These are phyloP conservation scores for Oligia fasciuncula DNA, from an alignment of 2,888 invertebrate genomes.

Conservation along the genomic window DNA sequence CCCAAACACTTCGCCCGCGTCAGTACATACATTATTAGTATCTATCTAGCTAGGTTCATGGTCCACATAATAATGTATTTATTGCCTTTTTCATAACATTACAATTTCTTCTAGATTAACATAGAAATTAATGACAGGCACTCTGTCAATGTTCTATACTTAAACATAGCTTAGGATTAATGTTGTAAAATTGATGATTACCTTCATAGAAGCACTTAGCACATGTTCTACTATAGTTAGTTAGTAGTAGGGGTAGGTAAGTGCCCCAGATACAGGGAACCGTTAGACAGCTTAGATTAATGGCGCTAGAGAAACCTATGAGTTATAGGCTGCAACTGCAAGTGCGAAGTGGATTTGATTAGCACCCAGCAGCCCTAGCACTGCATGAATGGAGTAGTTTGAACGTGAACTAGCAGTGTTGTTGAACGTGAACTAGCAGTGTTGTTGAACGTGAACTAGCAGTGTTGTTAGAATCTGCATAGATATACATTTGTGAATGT, in stretches of 20 bases:
- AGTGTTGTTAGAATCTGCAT: slow-evolving; percentile 27
- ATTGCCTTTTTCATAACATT: not conserved
- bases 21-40: not conserved
- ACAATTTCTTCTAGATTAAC: slow-evolving; percentile 6
- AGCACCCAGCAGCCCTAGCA: slow-evolving; percentile 28
- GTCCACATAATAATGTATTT: not conserved
- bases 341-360: slow-evolving; percentile 47
- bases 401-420: slow-evolving; percentile 8
- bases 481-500: slow-evolving; percentile 22
- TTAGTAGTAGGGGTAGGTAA: not conserved
- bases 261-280: slow-evolving; percentile 45
- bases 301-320: slow-evolving; percentile 27
- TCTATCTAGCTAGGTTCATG: not conserved
- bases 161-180: slow-evolving; percentile 34
- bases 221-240: slow-evolving; percentile 2
- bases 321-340: slow-evolving; percentile 22
- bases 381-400: slow-evolving; percentile 27
- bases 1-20: not conserved
- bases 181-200: slow-evolving; percentile 30
- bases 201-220: not conserved
- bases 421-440: not conserved
- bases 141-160: slow-evolving; percentile 1
- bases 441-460: slow-evolving; percentile 9
- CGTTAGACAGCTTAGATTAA: slow-evolving; percentile 44
- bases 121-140: not conserved